Evolutionary conservation across 2,113 vertebrate species (phyloP).

Genomic region (Ailuropoda melanoleuca): DNA sequence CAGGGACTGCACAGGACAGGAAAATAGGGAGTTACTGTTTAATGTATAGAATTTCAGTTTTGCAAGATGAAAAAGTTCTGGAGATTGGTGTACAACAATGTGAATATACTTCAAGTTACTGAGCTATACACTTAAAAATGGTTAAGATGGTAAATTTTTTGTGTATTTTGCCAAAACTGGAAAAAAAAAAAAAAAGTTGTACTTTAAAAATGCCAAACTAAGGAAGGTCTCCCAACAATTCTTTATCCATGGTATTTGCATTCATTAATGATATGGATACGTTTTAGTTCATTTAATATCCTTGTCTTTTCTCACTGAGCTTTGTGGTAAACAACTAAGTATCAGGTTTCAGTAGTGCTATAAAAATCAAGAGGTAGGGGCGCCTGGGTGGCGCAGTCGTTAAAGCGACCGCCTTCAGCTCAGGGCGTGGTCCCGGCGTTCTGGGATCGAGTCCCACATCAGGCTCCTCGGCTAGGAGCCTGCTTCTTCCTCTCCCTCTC

Average conservation of each 20-base stretch:
- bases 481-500: too few species aligned
- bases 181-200: not conserved
- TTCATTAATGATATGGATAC: not conserved
- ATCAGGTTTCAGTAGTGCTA: not conserved
- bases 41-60: not conserved
- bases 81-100: not conserved
- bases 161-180: not conserved
- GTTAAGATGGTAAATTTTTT: not conserved
- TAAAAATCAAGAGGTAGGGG: not conserved
- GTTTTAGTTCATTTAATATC: not conserved
- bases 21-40: not conserved
- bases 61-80: not conserved
- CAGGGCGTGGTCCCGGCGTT: too few species aligned
- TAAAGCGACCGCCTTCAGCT: too few species aligned
- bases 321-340: not conserved
- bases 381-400: too few species aligned
- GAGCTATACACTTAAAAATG: not conserved
- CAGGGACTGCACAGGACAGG: not conserved
- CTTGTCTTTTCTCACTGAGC: constrained; percentile 3
- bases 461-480: too few species aligned
- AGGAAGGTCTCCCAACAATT: not conserved
- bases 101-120: not conserved
- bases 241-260: not conserved
- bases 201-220: not conserved
- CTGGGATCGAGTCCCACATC: too few species aligned